Base-by-base conservation (phyloP, 2,113 vertebrate species). In the Uria aalge region DNA sequence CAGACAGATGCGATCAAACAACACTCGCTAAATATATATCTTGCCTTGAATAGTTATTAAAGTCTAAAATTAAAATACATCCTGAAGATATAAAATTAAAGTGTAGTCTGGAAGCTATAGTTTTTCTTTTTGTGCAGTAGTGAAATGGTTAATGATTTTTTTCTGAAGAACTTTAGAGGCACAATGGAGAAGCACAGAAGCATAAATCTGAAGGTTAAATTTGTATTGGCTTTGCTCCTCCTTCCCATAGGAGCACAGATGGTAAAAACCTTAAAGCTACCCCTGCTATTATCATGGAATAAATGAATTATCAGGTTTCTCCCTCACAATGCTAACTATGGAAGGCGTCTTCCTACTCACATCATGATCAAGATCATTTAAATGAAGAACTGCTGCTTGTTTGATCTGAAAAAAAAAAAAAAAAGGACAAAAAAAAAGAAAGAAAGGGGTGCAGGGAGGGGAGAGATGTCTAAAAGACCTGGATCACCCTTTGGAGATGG, bases 131-230 rank as follows among this genome's bases (percentile, higher is more conserved):
- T 1, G 3, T 53, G 29, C 43, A 74, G 88, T 36, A 90, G n/a
- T 88, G 85, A 95, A 94, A 77, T 13, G 26, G 92, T 96, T 96
- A 96, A 92, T 32, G 18, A n/a, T 89, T 88, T 87, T 90, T 90
- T 94, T 87, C 85, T 69, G 43, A 90, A 95, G 56, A 96, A 94
- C 77, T 94, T 90, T 41, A 87, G 77, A 71, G 81, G 90, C 96
- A 95, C 77, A 95, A 95, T 92, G 81, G 88, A 94, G 95, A 93
- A 92, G 81, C 88, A 95, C 64, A 93, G 92, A 96, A 94, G 92
- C 94, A 96, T 94, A 94, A 95, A 97, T 92, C 73, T 92, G 92
- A 96, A 96, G 95, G 94, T 95, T 97, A 94, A 94, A 96, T 95
- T 97, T 94, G 88, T 96, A 92, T 68, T 95, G 81, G 95, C 94